These are phyloP conservation scores for Sphenodon punctatus DNA, from an alignment of 2,797 vertebrate genomes.

Conservation along the genomic window DNA sequence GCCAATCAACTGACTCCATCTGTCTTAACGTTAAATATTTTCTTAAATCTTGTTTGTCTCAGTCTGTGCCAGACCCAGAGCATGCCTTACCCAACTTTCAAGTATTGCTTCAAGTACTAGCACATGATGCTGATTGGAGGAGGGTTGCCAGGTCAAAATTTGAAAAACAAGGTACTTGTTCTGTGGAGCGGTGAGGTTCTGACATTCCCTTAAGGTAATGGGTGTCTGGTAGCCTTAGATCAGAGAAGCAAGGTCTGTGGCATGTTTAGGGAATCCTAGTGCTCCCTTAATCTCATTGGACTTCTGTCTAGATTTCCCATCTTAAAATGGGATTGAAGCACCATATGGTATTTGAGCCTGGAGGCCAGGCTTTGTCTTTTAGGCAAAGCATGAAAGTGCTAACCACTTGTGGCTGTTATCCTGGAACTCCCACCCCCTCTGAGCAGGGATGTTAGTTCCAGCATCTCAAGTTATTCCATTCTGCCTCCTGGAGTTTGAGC, in stretches of 20 bases:
- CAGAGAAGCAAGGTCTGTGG: background rate
- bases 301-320: background rate
- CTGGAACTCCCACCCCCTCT: background rate
- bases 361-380: background rate
- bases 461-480: background rate
- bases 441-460: background rate
- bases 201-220: background rate
- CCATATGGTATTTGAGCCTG: background rate
- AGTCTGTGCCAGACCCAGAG: background rate
- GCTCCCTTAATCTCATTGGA: too few species aligned
- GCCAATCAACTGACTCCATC: background rate
- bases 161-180: too few species aligned
- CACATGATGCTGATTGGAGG: too few species aligned
- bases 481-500: background rate
- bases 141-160: too few species aligned
- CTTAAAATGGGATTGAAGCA: background rate
- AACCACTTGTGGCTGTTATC: background rate
- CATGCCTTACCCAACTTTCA: background rate
- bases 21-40: background rate
- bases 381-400: background rate
- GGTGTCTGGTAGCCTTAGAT: background rate
- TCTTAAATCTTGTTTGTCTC: background rate
- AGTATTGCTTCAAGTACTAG: background rate
- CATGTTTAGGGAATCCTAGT: background rate
- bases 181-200: too few species aligned